These are phyloP conservation scores for Vanessa tameamea DNA, from an alignment of 1,140 invertebrate species.

Conservation along the genomic window DNA sequence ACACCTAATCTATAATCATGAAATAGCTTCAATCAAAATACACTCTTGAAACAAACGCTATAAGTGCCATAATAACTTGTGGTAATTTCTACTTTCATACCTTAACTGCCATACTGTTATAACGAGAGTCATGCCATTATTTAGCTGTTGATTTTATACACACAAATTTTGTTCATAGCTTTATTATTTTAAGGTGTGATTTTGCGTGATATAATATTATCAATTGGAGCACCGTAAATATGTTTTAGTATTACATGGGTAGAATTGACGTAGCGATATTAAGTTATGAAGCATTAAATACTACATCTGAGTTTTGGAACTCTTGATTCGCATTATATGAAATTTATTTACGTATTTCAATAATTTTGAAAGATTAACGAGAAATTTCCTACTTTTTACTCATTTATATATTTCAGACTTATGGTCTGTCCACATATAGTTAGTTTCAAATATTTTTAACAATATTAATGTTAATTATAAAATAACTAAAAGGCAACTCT, in stretches of 20 bases:
- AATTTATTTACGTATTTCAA: no score
- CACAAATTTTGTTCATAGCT: background rate
- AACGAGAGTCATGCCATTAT: background rate
- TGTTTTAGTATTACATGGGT: background rate
- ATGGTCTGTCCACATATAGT: no score
- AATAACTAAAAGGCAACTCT: no score
- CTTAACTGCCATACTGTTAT: background rate
- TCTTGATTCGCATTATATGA: background rate
- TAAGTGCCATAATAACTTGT: background rate
- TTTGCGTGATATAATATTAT: background rate
- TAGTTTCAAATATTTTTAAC: no score
- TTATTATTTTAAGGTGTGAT: background rate
- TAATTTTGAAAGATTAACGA: no score
- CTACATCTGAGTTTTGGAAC: background rate
- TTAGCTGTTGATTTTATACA: background rate
- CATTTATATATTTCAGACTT: no score
- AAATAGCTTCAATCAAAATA: background rate
- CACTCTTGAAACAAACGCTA: background rate
- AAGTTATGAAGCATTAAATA: constrained; percentile 2
- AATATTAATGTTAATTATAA: no score
- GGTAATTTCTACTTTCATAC: background rate
- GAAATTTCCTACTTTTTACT: no score
- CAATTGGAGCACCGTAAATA: background rate
- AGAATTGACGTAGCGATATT: constrained; percentile 4
- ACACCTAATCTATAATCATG: background rate